phyloP scores from a whole-genome alignment of 2,113 vertebrate species.

The Zootoca vivipara region DNA sequence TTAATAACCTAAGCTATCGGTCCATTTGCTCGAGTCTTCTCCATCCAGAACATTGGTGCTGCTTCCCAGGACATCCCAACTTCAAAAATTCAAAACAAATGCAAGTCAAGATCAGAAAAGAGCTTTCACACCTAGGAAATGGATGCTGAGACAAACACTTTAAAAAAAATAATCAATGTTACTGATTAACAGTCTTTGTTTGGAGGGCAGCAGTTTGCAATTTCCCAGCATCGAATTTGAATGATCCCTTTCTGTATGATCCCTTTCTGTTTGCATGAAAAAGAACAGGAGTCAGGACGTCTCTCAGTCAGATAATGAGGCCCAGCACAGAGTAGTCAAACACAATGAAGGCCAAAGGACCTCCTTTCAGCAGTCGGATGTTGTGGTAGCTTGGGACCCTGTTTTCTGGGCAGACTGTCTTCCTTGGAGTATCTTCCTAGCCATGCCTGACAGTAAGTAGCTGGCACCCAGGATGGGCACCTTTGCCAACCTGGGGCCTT shows the following conservation, averaged over 20 bases:
- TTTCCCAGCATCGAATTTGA: not conserved
- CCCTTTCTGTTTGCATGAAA: not conserved
- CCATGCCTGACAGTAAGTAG: not conserved
- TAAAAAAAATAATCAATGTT: not conserved
- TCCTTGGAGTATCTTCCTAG: not conserved
- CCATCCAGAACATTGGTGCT: not conserved
- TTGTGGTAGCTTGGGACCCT: not conserved
- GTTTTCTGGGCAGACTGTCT: not conserved
- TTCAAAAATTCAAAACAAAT: not conserved
- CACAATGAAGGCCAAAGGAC: not conserved
- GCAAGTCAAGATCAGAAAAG: not conserved
- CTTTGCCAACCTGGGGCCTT: not conserved
- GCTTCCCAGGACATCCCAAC: not conserved
- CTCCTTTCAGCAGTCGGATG: too few species aligned
- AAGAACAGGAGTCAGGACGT: not conserved
- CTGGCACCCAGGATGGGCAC: not conserved
- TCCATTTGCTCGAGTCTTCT: not conserved
- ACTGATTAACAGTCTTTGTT: conserved; percentile 1
- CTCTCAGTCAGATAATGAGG: not conserved
- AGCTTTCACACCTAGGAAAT: not conserved
- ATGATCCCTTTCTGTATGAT: not conserved
- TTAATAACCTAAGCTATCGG: not conserved
- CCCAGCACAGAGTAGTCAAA: too few species aligned
- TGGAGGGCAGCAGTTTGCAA: not conserved
- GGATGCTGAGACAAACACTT: not conserved